phyloP scores from a whole-genome alignment of 2,113 vertebrate species.

The Malurus cyaneus region DNA sequence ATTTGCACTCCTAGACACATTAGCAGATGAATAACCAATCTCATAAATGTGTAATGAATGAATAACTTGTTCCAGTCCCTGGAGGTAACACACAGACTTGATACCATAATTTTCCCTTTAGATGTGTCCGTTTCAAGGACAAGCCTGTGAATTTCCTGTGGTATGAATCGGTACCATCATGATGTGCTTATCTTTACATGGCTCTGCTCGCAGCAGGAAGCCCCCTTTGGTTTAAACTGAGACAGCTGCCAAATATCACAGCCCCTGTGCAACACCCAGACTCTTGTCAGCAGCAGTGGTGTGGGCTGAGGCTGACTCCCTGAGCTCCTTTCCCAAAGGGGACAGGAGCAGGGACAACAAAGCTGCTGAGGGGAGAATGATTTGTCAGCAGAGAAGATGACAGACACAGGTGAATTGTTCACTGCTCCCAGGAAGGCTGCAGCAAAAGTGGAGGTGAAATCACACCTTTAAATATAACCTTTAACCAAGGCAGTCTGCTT shows the following conservation, averaged over 20 bases:
- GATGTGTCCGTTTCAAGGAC: not conserved
- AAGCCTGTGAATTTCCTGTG: not conserved
- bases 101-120: not conserved
- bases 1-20: not conserved
- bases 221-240: not conserved
- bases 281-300: not conserved
- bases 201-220: not conserved
- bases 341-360: not conserved
- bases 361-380: accelerated
- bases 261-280: not conserved
- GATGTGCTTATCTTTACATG: not conserved
- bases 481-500: not conserved
- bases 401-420: not conserved
- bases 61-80: slow-evolving; percentile 15
- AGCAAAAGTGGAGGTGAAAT: not conserved
- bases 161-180: not conserved
- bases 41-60: slow-evolving; percentile 13
- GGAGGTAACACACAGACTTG: not conserved
- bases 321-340: not conserved
- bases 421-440: not conserved
- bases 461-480: not conserved
- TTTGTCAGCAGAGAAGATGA: not conserved
- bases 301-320: not conserved
- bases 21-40: slow-evolving; percentile 17
- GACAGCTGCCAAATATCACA: not conserved